Evolutionary conservation across 2,888 invertebrate genomes (phyloP).

Genomic region (Drosophila neutralis): DNA sequence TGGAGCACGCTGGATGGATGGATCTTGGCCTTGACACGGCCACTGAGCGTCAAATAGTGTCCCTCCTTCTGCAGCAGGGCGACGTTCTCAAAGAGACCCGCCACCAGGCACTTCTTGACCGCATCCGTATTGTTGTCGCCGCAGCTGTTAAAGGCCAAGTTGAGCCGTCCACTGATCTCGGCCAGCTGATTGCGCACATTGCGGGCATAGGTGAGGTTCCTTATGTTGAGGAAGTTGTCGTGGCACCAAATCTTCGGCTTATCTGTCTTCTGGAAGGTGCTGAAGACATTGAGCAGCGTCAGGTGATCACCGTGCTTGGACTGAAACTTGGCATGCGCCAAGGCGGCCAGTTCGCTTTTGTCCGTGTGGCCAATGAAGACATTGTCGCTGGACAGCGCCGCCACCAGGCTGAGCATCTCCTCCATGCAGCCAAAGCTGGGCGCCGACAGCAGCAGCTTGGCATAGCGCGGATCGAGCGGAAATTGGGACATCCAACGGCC

Average conservation of each 20-base stretch:
- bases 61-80: conserved; percentile 92
- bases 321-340: conserved; percentile 91
- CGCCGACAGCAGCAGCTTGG: conserved; percentile 92
- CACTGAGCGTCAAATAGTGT: conserved; percentile 88
- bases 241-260: conserved; percentile 93
- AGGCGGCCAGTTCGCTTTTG: conserved; percentile 91
- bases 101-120: conserved; percentile 91
- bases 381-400: conserved; percentile 95
- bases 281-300: conserved; percentile 94
- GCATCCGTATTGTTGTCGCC: conserved; percentile 88
- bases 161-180: conserved; percentile 88
- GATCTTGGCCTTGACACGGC: conserved; percentile 89
- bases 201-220: conserved; percentile 92
- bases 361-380: conserved; percentile 89
- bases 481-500: conserved; percentile 95
- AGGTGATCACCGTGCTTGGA: conserved; percentile 96
- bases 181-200: conserved; percentile 93
- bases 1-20: conserved; percentile 93
- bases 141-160: conserved; percentile 88
- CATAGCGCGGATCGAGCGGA: conserved; percentile 95
- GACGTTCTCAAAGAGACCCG: conserved; percentile 93
- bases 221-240: conserved; percentile 93
- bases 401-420: conserved; percentile 93
- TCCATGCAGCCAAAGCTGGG: conserved; percentile 91
- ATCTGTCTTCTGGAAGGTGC: conserved; percentile 90